phyloP scores from a whole-genome alignment of 2,888 invertebrate genomes.

The Lordiphosa fenestrarum region DNA sequence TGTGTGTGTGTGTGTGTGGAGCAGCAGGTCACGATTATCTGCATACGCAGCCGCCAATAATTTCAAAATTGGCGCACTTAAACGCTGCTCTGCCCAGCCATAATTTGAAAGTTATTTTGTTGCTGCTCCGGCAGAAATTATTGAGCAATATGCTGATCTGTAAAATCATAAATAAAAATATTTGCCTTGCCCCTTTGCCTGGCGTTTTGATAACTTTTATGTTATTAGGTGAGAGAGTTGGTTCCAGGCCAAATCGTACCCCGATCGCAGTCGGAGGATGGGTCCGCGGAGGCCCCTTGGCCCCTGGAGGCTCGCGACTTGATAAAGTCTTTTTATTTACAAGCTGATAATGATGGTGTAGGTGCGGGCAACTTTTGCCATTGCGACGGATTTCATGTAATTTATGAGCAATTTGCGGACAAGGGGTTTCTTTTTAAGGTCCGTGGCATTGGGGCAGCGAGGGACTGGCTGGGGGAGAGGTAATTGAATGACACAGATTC shows the following conservation, averaged over 20 bases:
- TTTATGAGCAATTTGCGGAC: constrained; percentile 64
- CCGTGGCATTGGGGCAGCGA: too few species aligned
- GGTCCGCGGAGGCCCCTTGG: constrained; percentile 10
- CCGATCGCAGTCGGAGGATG: constrained; percentile 15
- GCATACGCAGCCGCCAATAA: constrained; percentile 74
- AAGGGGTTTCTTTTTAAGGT: constrained; percentile 9
- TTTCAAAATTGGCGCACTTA: constrained; percentile 78
- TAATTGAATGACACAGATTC: neutral
- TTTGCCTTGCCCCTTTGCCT: constrained; percentile 51
- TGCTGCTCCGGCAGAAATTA: constrained; percentile 66
- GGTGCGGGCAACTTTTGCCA: constrained; percentile 57
- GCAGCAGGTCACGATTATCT: constrained; percentile 78
- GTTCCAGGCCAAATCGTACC: constrained; percentile 53
- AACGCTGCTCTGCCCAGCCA: constrained; percentile 25
- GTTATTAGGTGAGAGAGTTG: constrained; percentile 77
- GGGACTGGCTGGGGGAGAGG: too few species aligned
- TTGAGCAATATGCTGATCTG: constrained; percentile 80
- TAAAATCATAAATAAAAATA: constrained; percentile 80
- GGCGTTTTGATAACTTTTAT: constrained; percentile 67
- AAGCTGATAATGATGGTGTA: constrained; percentile 75
- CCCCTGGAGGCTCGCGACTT: constrained; percentile 62
- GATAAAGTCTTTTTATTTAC: constrained; percentile 75
- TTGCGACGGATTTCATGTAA: constrained; percentile 57
- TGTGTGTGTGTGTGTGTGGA: constrained; percentile 31
- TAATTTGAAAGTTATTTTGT: constrained; percentile 73